Conservation (phyloP, 2,888 invertebrate genomes). For the Chaetogeoica ovagalla region DNA sequence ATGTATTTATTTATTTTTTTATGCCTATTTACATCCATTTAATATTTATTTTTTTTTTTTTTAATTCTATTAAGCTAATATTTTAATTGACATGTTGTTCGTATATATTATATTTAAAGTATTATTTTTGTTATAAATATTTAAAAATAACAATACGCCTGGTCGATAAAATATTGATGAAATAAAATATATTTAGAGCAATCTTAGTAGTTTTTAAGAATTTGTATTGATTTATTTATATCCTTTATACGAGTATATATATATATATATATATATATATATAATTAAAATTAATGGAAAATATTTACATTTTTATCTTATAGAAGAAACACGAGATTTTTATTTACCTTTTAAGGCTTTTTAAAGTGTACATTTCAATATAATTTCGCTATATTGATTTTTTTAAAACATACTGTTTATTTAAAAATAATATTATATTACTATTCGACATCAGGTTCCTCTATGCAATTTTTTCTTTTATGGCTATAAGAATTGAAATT, state of each 20-base stretch:
- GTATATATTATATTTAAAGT: conserved; percentile 45
- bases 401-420: conserved; percentile 30
- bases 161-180: conserved; percentile 35
- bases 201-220: conserved; percentile 43
- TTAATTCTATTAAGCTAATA: conserved; percentile 45
- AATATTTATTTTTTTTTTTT: conserved; percentile 4
- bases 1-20: conserved; percentile 45
- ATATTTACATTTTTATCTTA: conserved; percentile 20
- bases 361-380: conserved; percentile 48
- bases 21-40: conserved; percentile 47
- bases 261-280: conserved; percentile 22
- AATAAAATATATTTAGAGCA: conserved; percentile 51
- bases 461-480: conserved; percentile 37
- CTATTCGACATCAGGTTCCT: conserved; percentile 46
- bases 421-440: conserved; percentile 42
- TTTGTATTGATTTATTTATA: conserved; percentile 37
- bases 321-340: conserved; percentile 32
- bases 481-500: conserved; percentile 21
- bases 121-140: conserved; percentile 52
- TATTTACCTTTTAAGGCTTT: conserved; percentile 43
- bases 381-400: conserved; percentile 51
- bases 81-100: conserved; percentile 49
- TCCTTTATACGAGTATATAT: background rate
- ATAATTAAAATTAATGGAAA: conserved; percentile 24
- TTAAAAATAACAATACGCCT: conserved; percentile 44